These are phyloP conservation scores for Proctacanthus coquilletti DNA, from an alignment of 1,140 invertebrate genomes.

Conservation along the genomic window DNA sequence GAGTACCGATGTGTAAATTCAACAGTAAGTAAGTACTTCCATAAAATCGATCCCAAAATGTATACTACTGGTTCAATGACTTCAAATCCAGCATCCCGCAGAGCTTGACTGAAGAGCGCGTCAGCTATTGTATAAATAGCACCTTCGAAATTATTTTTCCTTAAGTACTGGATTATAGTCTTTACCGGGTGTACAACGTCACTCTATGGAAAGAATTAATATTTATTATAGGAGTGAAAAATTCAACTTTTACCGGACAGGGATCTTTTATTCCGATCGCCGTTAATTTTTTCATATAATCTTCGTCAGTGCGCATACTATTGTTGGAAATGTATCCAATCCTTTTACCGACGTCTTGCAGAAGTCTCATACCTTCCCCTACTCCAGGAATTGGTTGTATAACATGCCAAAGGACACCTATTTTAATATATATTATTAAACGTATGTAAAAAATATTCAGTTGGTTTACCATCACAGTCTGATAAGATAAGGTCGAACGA, in stretches of 20 bases:
- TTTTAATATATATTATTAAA: no score
- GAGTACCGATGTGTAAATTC: no score
- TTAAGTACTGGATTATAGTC: background rate
- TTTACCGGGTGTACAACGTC: background rate
- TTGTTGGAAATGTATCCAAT: background rate
- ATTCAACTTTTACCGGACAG: background rate
- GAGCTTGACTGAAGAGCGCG: background rate
- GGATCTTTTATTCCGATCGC: background rate
- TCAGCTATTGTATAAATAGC: background rate
- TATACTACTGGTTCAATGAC: constrained; percentile 15
- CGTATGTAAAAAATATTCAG: background rate
- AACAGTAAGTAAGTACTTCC: no score
- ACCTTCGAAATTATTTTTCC: background rate
- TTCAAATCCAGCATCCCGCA: background rate
- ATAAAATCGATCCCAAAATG: no score
- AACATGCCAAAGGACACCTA: background rate
- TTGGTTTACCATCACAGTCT: constrained; percentile 17
- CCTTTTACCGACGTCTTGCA: background rate
- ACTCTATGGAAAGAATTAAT: background rate
- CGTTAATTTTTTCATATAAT: background rate
- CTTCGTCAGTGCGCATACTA: background rate
- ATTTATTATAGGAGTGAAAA: background rate
- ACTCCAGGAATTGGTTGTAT: background rate
- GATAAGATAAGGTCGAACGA: constrained; percentile 19
- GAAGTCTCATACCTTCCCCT: background rate